These are phyloP conservation scores for Camptogramma bilineatum DNA, from an alignment of 2,888 invertebrate species.

Conservation along the genomic window DNA sequence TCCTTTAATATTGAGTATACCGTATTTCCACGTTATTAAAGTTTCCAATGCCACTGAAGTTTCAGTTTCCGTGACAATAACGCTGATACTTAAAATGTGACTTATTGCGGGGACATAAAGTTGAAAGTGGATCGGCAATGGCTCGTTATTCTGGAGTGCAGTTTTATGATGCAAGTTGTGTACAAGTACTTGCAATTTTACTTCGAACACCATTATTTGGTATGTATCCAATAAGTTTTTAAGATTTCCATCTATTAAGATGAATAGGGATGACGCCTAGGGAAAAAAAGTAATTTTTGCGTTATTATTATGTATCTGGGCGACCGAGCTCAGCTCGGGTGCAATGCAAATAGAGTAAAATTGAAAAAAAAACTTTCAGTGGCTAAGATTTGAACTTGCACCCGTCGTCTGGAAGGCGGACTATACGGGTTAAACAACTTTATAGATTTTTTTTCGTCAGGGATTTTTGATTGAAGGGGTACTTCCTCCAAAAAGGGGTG, in stretches of 20 bases:
- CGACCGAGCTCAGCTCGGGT: too few species aligned
- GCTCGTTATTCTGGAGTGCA: slow-evolving; percentile 27
- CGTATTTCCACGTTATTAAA: slow-evolving; percentile 47
- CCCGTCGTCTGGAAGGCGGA: too few species aligned
- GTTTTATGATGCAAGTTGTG: slow-evolving; percentile 22
- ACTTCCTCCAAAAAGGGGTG: too few species aligned
- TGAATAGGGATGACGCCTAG: too few species aligned
- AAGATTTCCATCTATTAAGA: neutral
- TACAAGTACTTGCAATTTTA: slow-evolving; percentile 3
- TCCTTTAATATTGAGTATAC: slow-evolving; percentile 38
- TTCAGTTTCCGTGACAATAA: slow-evolving; percentile 43
- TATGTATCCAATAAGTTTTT: neutral
- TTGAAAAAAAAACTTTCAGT: too few species aligned
- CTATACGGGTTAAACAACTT: too few species aligned
- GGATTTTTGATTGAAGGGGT: too few species aligned
- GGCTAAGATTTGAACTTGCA: too few species aligned
- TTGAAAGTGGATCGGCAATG: slow-evolving; percentile 21
- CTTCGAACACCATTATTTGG: slow-evolving; percentile 1
- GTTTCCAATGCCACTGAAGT: slow-evolving; percentile 46
- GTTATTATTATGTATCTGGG: too few species aligned
- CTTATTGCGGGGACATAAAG: slow-evolving; percentile 27
- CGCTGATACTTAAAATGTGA: slow-evolving; percentile 30
- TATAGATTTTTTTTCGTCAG: too few species aligned
- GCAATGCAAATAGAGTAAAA: too few species aligned
- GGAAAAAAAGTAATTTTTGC: too few species aligned